Evolutionary conservation across 2,888 invertebrate species (phyloP).

Genomic region (Sesamia inferens): DNA sequence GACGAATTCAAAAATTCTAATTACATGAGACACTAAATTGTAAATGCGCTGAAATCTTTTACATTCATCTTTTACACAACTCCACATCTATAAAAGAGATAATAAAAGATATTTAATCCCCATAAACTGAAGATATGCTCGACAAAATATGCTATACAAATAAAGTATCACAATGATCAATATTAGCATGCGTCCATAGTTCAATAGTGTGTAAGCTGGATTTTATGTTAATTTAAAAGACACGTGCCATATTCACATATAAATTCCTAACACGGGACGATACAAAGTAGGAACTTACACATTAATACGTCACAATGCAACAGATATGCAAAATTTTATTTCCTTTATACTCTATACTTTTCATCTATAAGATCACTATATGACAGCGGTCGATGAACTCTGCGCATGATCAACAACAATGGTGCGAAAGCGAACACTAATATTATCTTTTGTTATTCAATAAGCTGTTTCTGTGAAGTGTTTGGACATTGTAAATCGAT

Average conservation of each 20-base stretch:
- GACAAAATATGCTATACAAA: conserved; percentile 54
- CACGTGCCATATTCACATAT: conserved; percentile 68
- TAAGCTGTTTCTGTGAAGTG: conserved; percentile 50
- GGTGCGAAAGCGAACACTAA: conserved; percentile 65
- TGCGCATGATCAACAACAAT: conserved; percentile 75
- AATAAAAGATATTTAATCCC: conserved; percentile 30
- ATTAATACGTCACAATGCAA: conserved; percentile 75
- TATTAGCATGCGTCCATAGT: conserved; percentile 57
- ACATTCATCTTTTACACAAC: not conserved
- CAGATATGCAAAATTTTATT: conserved; percentile 87
- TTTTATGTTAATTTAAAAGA: conserved; percentile 75
- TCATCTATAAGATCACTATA: conserved; percentile 76
- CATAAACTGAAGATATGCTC: conserved; percentile 41
- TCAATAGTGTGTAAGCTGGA: conserved; percentile 61
- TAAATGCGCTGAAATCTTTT: conserved; percentile 71
- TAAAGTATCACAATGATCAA: conserved; percentile 51
- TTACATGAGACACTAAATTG: not conserved
- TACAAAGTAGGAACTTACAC: conserved; percentile 79
- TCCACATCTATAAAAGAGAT: conserved; percentile 17
- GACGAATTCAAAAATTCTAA: not conserved
- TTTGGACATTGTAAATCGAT: conserved; percentile 61
- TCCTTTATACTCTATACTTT: conserved; percentile 72
- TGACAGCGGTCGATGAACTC: conserved; percentile 81
- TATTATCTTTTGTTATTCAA: conserved; percentile 68
- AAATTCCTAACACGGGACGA: conserved; percentile 52